A percentile compares a stretch with the other conserved stretches of the same genome.
Conservation (phyloP, 1,140 invertebrate genomes). For the Dryas iulia region DNA sequence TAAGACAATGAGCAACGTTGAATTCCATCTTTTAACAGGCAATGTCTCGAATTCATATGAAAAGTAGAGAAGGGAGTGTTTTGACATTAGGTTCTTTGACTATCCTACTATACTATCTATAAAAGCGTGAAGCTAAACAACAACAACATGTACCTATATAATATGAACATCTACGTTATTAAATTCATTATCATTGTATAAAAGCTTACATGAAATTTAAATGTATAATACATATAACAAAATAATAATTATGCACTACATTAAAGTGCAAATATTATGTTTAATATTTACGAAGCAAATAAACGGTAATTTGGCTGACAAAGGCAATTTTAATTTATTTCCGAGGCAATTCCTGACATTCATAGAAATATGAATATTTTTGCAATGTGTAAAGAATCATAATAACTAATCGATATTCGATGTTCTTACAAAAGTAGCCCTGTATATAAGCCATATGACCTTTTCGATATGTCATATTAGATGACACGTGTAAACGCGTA, state of each 20-base stretch:
- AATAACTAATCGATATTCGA: background rate
- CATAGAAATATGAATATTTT: background rate
- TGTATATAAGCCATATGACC: background rate
- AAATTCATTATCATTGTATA: too few species aligned
- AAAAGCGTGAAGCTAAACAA: too few species aligned
- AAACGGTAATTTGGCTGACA: background rate
- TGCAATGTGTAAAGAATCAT: background rate
- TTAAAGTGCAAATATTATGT: background rate
- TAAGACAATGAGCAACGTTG: too few species aligned
- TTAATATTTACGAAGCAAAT: background rate
- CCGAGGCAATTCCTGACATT: too few species aligned
- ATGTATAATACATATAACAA: background rate
- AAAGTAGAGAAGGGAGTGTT: too few species aligned
- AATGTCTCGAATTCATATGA: too few species aligned
- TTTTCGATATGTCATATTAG: slow-evolving; percentile 1
- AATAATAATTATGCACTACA: background rate
- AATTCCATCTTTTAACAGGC: too few species aligned
- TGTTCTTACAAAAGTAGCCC: background rate
- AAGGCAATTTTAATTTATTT: background rate
- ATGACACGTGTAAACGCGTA: slow-evolving; percentile 30
- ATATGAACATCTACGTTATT: too few species aligned
- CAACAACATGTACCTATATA: too few species aligned
- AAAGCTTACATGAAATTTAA: background rate
- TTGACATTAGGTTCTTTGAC: too few species aligned
- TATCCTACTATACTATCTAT: too few species aligned